Evolutionary conservation across 1,140 invertebrate genomes (phyloP).

Genomic region (Anastrepha ludens): DNA sequence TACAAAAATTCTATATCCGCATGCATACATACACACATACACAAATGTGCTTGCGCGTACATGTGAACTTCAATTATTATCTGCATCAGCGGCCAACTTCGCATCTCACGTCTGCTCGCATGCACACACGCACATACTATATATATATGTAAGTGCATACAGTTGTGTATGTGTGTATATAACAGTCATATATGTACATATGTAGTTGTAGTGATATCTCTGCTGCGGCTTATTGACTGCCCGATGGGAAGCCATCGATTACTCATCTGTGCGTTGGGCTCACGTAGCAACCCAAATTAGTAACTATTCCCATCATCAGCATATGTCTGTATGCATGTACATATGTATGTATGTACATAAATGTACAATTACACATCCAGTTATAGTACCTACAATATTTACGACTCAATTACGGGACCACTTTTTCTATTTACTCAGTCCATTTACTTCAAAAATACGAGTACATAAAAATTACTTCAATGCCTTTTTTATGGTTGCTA

Average conservation of each 20-base stretch:
- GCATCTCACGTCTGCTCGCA: neutral
- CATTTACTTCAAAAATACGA: too few species aligned
- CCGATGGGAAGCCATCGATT: conserved; percentile 17
- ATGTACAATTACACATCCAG: too few species aligned
- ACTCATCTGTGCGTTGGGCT: conserved; percentile 1
- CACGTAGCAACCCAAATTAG: conserved; percentile 33
- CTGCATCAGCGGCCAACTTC: neutral
- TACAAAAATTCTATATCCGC: conserved; percentile 37
- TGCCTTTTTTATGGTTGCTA: too few species aligned
- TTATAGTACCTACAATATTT: too few species aligned
- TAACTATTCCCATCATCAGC: neutral
- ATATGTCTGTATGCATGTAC: neutral
- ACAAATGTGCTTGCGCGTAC: neutral
- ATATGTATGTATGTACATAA: too few species aligned
- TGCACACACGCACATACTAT: neutral
- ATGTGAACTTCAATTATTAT: conserved; percentile 26
- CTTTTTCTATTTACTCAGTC: too few species aligned
- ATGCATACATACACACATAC: neutral
- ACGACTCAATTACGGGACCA: too few species aligned
- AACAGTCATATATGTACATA: neutral
- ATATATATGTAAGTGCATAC: neutral
- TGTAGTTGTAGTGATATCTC: neutral
- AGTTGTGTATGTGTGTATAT: neutral
- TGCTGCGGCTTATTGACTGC: neutral
- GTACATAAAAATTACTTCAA: too few species aligned